Conservation (phyloP, 2,888 invertebrate genomes). For the Hirtodrosophila histrioides region DNA sequence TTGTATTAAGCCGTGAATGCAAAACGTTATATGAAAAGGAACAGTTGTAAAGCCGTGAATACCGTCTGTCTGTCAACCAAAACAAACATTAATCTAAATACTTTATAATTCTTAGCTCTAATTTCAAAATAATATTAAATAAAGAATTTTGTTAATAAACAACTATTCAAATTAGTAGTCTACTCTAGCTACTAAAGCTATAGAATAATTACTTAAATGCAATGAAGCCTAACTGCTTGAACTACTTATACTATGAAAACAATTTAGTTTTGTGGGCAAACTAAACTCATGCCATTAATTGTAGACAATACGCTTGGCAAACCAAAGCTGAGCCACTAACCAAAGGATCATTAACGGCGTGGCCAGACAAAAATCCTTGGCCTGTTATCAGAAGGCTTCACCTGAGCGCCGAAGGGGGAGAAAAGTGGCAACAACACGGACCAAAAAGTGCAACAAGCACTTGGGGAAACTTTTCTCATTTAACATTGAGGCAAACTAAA, state of each 20-base stretch:
- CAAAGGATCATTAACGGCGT: slow-evolving; percentile 66
- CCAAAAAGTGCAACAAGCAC: slow-evolving; percentile 75
- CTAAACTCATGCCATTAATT: slow-evolving; percentile 36
- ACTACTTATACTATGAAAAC: slow-evolving; percentile 3
- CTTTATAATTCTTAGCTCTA: too few species aligned
- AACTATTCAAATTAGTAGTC: too few species aligned
- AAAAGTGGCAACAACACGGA: slow-evolving; percentile 33
- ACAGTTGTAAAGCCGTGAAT: too few species aligned
- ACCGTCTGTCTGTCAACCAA: too few species aligned
- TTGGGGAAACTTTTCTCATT: slow-evolving; percentile 75
- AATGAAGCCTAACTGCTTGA: slow-evolving; percentile 1
- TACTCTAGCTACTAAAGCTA: too few species aligned
- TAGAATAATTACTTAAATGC: background rate
- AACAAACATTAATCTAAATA: too few species aligned
- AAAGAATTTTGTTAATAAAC: too few species aligned
- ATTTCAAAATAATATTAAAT: too few species aligned
- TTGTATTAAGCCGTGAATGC: too few species aligned
- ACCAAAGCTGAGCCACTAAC: slow-evolving; percentile 54
- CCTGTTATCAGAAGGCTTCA: slow-evolving; percentile 53
- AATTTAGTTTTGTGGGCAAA: slow-evolving; percentile 17
- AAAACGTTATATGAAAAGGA: too few species aligned
- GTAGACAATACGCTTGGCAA: slow-evolving; percentile 25
- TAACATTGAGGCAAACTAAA: slow-evolving; percentile 73
- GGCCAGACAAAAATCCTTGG: slow-evolving; percentile 22
- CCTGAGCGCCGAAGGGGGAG: slow-evolving; percentile 26